Base-by-base conservation (phyloP, 1,140 invertebrate genomes). In the Drosophila parabipectinata region DNA sequence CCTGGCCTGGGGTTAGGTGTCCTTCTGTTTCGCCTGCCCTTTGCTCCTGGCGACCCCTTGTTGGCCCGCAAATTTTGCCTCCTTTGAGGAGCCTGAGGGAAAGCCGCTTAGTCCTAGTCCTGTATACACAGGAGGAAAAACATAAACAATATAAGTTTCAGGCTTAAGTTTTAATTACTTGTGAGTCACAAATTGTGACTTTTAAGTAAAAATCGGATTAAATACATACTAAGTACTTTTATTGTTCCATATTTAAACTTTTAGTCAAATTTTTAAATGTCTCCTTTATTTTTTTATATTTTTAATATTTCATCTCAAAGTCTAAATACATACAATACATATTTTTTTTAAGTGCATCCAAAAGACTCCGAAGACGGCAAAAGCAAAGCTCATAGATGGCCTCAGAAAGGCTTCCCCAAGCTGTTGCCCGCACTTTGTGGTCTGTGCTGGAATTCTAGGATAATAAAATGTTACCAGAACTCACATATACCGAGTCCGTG, bases 361-460 rank as follows among this genome's bases (percentile, higher is more conserved):
- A 14, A 15, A 14, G 30, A 39, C 64, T 69, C 69, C 10, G 63
- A 39, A 14, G 24, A 21, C 32, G 39, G 24, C 51, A 32, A 28
- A 8, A 56, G 51, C 64, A 48, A 45, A 48, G 41, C 62, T 67
- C 52, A 69, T 68, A 69, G 66, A 52, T 69, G 52, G 51, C 14
- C 51, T 18, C 15, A 12, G 8, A 57, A 69, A 41, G 66, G 66
- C 66, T 69, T 69, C 66, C 57, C 44, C 63, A 57, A 69, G 67
- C 52, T 69, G 52, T 69, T 69, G 64, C 32, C 63, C 63, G 32
- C 52, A 69, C 64, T 69, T 69, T 69, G 67, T 69, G 67, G 67
- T 50, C 63, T 56, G 63, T 69, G 63, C 50, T 48, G 67, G 67
- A 64, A 69, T 57, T 24, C 64, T 14, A 69, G 67, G 64, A 69